Percentiles rank a stretch among this genome's conserved stretches.
Conservation (phyloP, 2,113 vertebrate genomes). For the Apteryx owenii region DNA sequence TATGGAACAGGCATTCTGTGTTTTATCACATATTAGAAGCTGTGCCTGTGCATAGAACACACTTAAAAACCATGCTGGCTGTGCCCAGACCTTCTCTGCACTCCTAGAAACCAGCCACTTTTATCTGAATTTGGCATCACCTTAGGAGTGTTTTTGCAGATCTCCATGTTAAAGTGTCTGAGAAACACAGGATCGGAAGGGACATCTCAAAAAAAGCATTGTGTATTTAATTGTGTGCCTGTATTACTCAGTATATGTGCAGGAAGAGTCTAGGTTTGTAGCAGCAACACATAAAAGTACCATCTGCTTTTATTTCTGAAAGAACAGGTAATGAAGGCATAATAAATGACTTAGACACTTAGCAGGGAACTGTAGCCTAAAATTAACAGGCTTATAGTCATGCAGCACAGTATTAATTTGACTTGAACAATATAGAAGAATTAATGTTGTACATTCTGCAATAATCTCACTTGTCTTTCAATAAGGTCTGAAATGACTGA, state of each 20-base stretch:
- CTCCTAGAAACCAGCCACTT: not conserved
- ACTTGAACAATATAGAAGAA: not conserved
- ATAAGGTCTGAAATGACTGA: not conserved
- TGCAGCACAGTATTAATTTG: not conserved
- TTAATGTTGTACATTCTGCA: not conserved
- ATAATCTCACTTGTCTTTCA: not conserved
- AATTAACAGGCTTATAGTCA: not conserved
- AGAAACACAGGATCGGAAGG: not conserved
- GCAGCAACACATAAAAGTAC: not conserved
- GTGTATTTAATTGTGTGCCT: not conserved
- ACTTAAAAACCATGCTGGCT: not conserved
- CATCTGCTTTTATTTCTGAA: not conserved
- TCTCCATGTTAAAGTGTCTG: not conserved
- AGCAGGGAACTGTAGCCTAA: not conserved
- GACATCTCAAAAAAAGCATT: not conserved
- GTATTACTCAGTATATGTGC: not conserved
- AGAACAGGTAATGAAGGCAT: not conserved
- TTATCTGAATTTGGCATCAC: not conserved
- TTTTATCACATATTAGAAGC: rapidly evolving
- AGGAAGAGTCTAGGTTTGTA: not conserved
- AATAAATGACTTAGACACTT: not conserved
- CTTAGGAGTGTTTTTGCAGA: not conserved
- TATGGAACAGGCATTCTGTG: not conserved
- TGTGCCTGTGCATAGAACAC: not conserved
- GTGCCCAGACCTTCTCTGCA: not conserved